A percentile compares a stretch with the other conserved stretches of the same genome.
These are phyloP conservation scores for Manacus vitellinus DNA, from an alignment of 2,113 vertebrate species.

Conservation along the genomic window DNA sequence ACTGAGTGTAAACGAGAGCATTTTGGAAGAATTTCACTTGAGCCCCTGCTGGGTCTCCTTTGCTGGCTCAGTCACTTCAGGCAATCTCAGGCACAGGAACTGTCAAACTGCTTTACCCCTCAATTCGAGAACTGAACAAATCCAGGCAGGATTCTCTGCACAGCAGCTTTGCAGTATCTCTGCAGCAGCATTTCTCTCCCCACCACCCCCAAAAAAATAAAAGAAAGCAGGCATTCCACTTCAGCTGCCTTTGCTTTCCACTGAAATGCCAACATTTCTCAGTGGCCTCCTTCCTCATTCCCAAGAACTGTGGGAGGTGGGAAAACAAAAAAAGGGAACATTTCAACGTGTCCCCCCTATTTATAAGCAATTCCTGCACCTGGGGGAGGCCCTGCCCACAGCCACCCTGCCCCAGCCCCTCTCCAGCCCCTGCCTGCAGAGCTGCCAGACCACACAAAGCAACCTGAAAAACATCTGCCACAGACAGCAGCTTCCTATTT, in stretches of 20 bases:
- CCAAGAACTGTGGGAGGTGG: background rate
- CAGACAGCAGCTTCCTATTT: background rate
- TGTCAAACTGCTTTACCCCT: background rate
- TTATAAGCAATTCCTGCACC: background rate
- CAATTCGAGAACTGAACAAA: background rate
- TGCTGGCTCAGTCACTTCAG: background rate
- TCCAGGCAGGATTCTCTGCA: background rate
- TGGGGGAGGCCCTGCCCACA: background rate
- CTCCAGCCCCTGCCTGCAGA: background rate
- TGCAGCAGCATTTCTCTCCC: background rate
- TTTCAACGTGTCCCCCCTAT: background rate
- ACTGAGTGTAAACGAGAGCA: background rate
- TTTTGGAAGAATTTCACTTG: background rate
- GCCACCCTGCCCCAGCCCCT: background rate
- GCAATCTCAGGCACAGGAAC: background rate
- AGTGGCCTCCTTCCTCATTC: background rate
- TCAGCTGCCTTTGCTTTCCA: background rate
- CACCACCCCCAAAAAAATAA: background rate
- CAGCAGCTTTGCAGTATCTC: background rate
- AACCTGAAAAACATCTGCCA: background rate
- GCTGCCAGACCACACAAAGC: background rate
- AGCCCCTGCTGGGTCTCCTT: background rate
- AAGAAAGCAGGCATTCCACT: background rate
- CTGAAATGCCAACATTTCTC: background rate
- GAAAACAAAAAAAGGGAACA: background rate